These are phyloP conservation scores for Trematomus loennbergii DNA, from an alignment of 2,113 vertebrate species.

Conservation along the genomic window DNA sequence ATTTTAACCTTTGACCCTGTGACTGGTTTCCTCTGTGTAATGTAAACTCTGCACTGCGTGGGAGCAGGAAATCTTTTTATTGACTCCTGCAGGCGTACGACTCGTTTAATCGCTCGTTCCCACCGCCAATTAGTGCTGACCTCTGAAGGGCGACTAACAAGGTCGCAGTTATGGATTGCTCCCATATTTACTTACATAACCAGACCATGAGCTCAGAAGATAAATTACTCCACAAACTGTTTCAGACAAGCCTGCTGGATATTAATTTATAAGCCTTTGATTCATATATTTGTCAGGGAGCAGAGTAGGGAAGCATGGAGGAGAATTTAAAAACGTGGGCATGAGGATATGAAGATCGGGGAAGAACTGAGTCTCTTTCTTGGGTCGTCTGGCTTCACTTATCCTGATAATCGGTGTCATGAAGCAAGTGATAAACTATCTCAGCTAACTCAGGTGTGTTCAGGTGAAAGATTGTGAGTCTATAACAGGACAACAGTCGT, in stretches of 20 bases:
- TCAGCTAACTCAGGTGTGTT: not conserved
- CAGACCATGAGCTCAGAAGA: conserved; percentile 62
- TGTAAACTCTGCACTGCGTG: not conserved
- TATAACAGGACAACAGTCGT: no score
- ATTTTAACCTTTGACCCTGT: conserved; percentile 21
- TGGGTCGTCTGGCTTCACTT: not conserved
- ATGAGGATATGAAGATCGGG: conserved; percentile 4
- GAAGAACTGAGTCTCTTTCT: not conserved
- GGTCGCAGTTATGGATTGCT: conserved; percentile 55
- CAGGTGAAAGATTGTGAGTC: not conserved
- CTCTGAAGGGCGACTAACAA: conserved; percentile 47
- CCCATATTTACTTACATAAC: conserved; percentile 55
- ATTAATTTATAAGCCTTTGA: conserved; percentile 56
- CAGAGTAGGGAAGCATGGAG: conserved; percentile 34
- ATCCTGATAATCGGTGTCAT: not conserved
- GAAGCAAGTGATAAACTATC: no score
- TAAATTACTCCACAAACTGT: conserved; percentile 51
- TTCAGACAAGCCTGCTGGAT: conserved; percentile 61
- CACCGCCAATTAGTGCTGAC: conserved; percentile 51
- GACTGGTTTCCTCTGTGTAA: not conserved
- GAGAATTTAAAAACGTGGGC: conserved; percentile 47
- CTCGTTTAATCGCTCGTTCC: conserved; percentile 17
- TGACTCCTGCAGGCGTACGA: conserved; percentile 3
- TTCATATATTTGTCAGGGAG: conserved; percentile 63
- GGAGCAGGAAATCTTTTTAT: conserved; percentile 30